phyloP scores from a whole-genome alignment of 2,888 invertebrate genomes.

The Tenthredo distinguenda region DNA sequence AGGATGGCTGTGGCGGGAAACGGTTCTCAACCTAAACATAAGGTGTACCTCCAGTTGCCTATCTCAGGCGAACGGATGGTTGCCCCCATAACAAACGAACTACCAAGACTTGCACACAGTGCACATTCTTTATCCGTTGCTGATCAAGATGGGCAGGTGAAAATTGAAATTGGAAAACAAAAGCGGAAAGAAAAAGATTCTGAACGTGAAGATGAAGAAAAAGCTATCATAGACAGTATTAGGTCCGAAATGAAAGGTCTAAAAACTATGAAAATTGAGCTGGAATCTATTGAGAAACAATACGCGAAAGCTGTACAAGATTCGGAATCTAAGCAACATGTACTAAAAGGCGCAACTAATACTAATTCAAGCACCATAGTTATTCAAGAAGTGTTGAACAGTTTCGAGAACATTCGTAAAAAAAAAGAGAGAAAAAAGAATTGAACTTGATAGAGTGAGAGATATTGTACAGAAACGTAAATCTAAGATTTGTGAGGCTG shows the following conservation, averaged over 20 bases:
- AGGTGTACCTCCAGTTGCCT: too few species aligned
- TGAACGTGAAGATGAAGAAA: not conserved
- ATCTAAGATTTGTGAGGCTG: not conserved
- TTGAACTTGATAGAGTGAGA: not conserved
- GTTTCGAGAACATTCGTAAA: not conserved
- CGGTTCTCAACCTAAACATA: too few species aligned
- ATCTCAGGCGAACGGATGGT: too few species aligned
- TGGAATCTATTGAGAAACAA: not conserved
- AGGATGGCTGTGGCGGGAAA: too few species aligned
- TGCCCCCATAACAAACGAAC: conserved; percentile 48
- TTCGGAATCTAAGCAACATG: not conserved
- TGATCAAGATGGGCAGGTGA: not conserved
- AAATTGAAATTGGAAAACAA: not conserved
- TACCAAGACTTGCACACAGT: conserved; percentile 5
- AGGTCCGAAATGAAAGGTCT: not conserved
- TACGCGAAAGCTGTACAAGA: not conserved
- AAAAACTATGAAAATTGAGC: not conserved
- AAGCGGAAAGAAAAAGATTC: not conserved
- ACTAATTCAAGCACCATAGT: not conserved
- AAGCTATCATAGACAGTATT: not conserved
- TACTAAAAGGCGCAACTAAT: not conserved
- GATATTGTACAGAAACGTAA: not conserved
- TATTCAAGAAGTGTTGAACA: not conserved
- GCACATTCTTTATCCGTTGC: not conserved
- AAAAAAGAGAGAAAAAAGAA: not conserved